A percentile compares a stretch with the other conserved stretches of the same genome.
Evolutionary conservation across 2,888 invertebrate genomes (phyloP).

Genomic region (Gonocerus acuteangulatus): DNA sequence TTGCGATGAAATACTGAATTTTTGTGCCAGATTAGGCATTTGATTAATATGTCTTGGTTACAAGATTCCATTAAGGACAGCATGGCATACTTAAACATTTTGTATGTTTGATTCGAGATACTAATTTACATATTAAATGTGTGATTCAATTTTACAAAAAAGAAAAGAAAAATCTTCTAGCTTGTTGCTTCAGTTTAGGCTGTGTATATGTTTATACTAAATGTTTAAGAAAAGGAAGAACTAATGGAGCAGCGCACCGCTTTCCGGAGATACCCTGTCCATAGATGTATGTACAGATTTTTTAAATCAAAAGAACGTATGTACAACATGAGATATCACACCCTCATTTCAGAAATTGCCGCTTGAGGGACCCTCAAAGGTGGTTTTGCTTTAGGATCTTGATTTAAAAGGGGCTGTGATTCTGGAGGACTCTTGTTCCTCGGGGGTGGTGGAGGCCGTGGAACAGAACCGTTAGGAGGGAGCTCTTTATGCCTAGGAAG

Average conservation of each 20-base stretch:
- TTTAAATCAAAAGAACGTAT: not conserved
- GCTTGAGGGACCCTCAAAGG: conserved; percentile 62
- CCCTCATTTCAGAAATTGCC: conserved; percentile 82
- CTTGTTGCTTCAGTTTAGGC: too few relatives aligned
- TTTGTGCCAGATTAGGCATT: too few relatives aligned
- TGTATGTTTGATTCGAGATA: too few relatives aligned
- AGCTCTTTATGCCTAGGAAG: conserved; percentile 34
- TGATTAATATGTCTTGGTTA: too few relatives aligned
- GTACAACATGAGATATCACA: conserved; percentile 52
- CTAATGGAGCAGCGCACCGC: conserved; percentile 3
- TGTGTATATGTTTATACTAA: too few relatives aligned
- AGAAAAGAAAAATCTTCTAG: too few relatives aligned
- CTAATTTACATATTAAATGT: too few relatives aligned
- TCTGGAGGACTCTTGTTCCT: conserved; percentile 38
- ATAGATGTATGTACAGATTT: conserved; percentile 2
- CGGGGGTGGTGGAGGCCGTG: conserved; percentile 44
- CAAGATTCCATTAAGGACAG: too few relatives aligned
- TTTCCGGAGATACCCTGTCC: conserved; percentile 17
- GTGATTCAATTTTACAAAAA: too few relatives aligned
- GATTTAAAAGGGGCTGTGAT: conserved; percentile 38
- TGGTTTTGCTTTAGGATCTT: conserved; percentile 33
- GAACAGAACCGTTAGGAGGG: conserved; percentile 41
- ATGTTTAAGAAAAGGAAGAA: too few relatives aligned
- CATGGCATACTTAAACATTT: too few relatives aligned
- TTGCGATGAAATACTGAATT: too few relatives aligned